Percentiles rank a stretch among this genome's conserved stretches.
Evolutionary conservation across 2,113 vertebrate species (phyloP).

Genomic region (Pagrus major): DNA sequence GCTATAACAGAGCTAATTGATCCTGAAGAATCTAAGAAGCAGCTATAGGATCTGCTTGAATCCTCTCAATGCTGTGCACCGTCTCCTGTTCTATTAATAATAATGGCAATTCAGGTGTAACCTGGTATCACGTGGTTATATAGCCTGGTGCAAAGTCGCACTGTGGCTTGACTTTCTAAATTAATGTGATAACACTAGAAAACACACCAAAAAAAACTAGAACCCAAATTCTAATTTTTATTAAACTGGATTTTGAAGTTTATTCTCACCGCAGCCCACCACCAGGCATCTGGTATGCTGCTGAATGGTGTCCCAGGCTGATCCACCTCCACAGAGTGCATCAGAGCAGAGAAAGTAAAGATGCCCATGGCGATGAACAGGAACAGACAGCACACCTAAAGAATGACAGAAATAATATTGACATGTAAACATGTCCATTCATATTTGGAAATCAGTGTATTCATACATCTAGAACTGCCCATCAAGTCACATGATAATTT

Average conservation of each 20-base stretch:
- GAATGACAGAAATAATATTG: not conserved
- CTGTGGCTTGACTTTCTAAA: not conserved
- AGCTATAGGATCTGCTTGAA: not conserved
- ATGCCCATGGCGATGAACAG: constrained; percentile 94
- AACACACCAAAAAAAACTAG: not conserved
- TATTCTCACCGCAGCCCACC: constrained; percentile 93
- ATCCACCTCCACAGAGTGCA: constrained; percentile 92
- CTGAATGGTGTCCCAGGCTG: constrained; percentile 90
- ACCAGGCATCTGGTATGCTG: constrained; percentile 93
- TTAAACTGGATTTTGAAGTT: not conserved
- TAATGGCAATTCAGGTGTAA: not conserved
- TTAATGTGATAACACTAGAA: not conserved
- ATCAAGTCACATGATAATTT: not conserved
- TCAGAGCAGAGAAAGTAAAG: constrained; percentile 92
- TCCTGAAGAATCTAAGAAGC: constrained; percentile 33
- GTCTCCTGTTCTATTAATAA: not conserved
- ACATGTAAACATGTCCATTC: not conserved
- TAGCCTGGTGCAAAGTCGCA: not conserved
- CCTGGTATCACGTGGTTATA: not conserved
- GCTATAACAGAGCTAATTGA: constrained; percentile 41
- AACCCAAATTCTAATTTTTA: not conserved
- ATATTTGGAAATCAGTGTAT: not conserved
- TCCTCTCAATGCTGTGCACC: not conserved
- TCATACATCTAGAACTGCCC: not conserved
- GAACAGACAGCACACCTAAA: constrained; percentile 90